A percentile compares a stretch with the other conserved stretches of the same genome.
Evolutionary conservation across 2,888 invertebrate genomes (phyloP).

Genomic region (Steinernema hermaphroditum): DNA sequence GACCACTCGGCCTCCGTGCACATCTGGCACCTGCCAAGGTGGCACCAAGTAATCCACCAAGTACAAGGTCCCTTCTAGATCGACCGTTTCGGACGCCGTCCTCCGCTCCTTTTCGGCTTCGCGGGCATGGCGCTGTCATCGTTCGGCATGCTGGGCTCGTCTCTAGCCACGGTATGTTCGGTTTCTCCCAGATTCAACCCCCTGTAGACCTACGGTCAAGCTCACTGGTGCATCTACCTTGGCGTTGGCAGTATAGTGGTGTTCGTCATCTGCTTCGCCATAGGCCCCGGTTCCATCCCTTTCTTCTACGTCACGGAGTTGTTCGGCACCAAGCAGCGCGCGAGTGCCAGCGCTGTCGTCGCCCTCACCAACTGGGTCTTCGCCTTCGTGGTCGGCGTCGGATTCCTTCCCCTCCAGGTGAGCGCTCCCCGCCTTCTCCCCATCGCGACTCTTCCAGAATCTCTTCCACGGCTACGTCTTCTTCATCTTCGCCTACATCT

Average conservation of each 20-base stretch:
- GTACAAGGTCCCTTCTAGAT: not conserved
- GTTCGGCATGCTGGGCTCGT: slow-evolving; percentile 33
- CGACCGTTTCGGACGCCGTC: slow-evolving; percentile 38
- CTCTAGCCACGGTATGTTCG: slow-evolving; percentile 30
- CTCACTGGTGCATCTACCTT: not conserved
- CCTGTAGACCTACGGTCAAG: slow-evolving; percentile 25
- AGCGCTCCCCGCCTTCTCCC: slow-evolving; percentile 8
- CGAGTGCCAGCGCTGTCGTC: slow-evolving; percentile 36
- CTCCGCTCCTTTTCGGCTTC: slow-evolving; percentile 37
- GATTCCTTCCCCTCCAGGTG: slow-evolving; percentile 40
- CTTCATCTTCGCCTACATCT: slow-evolving; percentile 11
- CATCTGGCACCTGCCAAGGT: not conserved
- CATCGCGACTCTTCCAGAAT: not conserved
- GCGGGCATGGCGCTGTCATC: slow-evolving; percentile 39
- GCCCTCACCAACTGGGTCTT: slow-evolving; percentile 38
- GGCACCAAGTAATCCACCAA: not conserved
- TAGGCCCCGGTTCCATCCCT: slow-evolving; percentile 41
- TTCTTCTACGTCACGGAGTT: slow-evolving; percentile 40
- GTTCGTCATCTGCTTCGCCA: slow-evolving; percentile 41
- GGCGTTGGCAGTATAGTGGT: slow-evolving; percentile 26
- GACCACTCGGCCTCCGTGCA: slow-evolving; percentile 63
- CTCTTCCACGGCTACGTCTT: slow-evolving; percentile 30
- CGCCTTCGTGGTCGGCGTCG: slow-evolving; percentile 38
- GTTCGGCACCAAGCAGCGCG: slow-evolving; percentile 37
- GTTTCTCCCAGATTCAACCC: slow-evolving; percentile 7